These are phyloP conservation scores for Sinhomidia bicolor DNA, from an alignment of 2,888 invertebrate genomes.

Conservation along the genomic window DNA sequence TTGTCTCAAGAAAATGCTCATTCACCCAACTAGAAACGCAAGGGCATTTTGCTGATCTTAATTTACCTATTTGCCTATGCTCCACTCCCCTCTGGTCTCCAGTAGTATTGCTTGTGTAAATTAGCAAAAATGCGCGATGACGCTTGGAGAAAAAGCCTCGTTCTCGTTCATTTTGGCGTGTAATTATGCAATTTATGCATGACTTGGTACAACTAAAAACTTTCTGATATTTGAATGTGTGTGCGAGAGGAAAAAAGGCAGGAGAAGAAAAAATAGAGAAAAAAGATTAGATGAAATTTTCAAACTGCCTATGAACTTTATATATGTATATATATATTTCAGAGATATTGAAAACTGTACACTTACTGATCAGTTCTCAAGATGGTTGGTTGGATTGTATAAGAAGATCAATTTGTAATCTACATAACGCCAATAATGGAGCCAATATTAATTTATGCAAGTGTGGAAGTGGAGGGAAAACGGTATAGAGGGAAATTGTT, in stretches of 20 bases:
- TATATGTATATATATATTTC: neutral
- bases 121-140: constrained; percentile 13
- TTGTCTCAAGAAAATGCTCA: neutral
- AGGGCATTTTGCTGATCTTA: constrained; percentile 39
- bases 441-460: constrained; percentile 59
- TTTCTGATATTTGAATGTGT: neutral
- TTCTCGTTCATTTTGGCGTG: constrained; percentile 12
- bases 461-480: neutral
- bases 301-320: too few relatives aligned
- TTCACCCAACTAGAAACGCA: constrained; percentile 1
- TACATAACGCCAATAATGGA: constrained; percentile 16
- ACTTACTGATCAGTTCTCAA: neutral
- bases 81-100: neutral
- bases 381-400: neutral
- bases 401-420: constrained; percentile 42
- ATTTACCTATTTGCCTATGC: constrained; percentile 26
- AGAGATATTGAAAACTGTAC: neutral
- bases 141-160: neutral
- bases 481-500: neutral
- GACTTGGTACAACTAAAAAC: constrained; percentile 14
- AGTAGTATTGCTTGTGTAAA: neutral
- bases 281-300: constrained; percentile 11
- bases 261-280: neutral
- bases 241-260: too few relatives aligned
- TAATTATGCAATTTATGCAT: constrained; percentile 48